Evolutionary conservation across 2,113 vertebrate genomes (phyloP), one percentile per base, ranked within the genome.

Genomic region (Choloepus hoffmanni): DNA sequence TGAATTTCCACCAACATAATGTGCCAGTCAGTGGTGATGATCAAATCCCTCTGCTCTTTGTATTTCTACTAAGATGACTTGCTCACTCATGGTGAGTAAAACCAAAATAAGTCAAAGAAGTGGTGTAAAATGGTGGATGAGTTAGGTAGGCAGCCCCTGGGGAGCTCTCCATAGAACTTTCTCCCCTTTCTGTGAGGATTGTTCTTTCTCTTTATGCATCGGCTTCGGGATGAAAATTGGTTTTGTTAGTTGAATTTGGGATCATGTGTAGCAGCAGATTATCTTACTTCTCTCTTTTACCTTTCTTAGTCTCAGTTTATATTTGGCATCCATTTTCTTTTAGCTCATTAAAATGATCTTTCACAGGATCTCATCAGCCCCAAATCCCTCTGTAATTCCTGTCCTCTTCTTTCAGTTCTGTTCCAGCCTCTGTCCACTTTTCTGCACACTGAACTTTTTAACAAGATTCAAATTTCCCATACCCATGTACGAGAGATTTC

Each of bases 381-480:
- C 18, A 84, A 28, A 53, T 90, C 81, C 76, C 21, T 89, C 40
- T 50, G 16, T 74, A 70, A 62, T 81, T 95, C 28, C 85, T 85
- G 2, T 81, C 60, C 36, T 40, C 40, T 72, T 96, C 36, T 68
- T 89, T 53, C 24, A 84, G 40, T 68, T 94, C 24, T 53, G 3
- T 68, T 68, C 70, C 53, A 84, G 55, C 30, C 28, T 23, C 62
- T 74, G 13, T 96, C 68, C 89, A 90, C 28, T 85, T 53, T 13
- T 28, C 62, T 77, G 67, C 18, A 58, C 15, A 48, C 6, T 70
- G 55, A 81, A 50, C 16, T 79, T 88, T 90, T 79, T 85, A 70
- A 85, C 14, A 85, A 91, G 63, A 79, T 73, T 92, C 90, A 82
- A 58, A 73, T 92, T 91, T 94, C 30, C 63, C 18, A 36, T 45